A percentile compares a stretch with the other conserved stretches of the same genome.
These are phyloP conservation scores for Lumbricus terrestris DNA, from an alignment of 2,888 invertebrate species.

Conservation along the genomic window DNA sequence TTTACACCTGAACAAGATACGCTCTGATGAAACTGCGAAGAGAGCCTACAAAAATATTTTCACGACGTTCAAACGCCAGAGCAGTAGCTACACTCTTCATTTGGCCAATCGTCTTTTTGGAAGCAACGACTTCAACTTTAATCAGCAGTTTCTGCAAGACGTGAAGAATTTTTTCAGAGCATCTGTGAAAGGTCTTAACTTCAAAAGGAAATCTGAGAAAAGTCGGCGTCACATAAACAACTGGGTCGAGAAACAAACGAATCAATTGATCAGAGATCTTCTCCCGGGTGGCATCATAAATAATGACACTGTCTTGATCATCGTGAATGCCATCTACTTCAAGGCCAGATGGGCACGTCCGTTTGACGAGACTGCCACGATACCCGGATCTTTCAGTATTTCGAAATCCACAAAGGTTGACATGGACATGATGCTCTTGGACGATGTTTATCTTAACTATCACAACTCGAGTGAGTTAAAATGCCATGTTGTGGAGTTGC, in stretches of 20 bases:
- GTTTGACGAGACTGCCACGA: slow-evolving; percentile 67
- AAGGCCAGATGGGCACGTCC: slow-evolving; percentile 53
- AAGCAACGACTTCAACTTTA: slow-evolving; percentile 29
- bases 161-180: slow-evolving; percentile 12
- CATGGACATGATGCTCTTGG: slow-evolving; percentile 13
- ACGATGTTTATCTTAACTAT: not conserved
- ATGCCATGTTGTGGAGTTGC: slow-evolving; percentile 66
- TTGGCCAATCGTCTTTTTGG: slow-evolving; percentile 50
- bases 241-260: slow-evolving; percentile 78
- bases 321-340: slow-evolving; percentile 58
- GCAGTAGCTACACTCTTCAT: slow-evolving; percentile 39
- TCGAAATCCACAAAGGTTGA: not conserved
- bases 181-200: slow-evolving; percentile 20
- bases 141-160: slow-evolving; percentile 20
- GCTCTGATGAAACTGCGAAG: not conserved
- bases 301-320: slow-evolving; percentile 46
- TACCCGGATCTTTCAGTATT: slow-evolving; percentile 41
- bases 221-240: slow-evolving; percentile 66
- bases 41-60: slow-evolving; percentile 11
- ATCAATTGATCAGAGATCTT: slow-evolving; percentile 76
- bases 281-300: slow-evolving; percentile 63
- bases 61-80: not conserved
- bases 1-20: not conserved
- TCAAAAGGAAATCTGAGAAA: not conserved
- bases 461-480: not conserved